Conservation (phyloP, 2,797 vertebrate species). For the Holocentrus rufus region DNA sequence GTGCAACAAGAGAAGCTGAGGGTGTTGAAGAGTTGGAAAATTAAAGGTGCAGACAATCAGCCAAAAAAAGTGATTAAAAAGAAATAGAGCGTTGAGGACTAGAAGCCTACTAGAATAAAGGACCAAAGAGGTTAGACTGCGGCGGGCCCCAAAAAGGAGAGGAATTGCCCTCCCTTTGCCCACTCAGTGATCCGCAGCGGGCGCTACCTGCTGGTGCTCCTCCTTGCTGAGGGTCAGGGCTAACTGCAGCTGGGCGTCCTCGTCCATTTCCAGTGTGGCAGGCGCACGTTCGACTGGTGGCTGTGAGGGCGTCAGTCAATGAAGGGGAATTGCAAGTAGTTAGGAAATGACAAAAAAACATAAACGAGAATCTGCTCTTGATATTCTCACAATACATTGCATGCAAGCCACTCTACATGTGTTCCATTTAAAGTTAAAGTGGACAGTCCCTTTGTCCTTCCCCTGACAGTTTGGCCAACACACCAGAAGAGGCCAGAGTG, state of each 20-base stretch:
- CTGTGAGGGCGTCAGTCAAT: constrained; percentile 49
- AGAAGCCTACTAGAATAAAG: neutral
- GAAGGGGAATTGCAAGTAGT: constrained; percentile 24
- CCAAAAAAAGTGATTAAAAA: neutral
- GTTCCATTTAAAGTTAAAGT: constrained; percentile 39
- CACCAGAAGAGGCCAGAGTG: constrained; percentile 37
- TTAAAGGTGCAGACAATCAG: neutral
- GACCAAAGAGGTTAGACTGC: neutral
- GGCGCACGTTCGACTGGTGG: constrained; percentile 49
- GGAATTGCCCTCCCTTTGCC: neutral
- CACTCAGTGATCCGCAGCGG: neutral
- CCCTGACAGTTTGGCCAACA: constrained; percentile 29
- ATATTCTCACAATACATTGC: constrained; percentile 29
- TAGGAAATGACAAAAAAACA: neutral
- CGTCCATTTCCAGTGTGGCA: constrained; percentile 84
- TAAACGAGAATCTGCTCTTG: constrained; percentile 6
- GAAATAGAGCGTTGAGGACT: neutral
- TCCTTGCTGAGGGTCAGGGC: constrained; percentile 93
- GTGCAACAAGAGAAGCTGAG: neutral
- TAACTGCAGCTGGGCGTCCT: constrained; percentile 93
- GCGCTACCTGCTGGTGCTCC: constrained; percentile 93
- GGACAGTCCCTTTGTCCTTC: constrained; percentile 15
- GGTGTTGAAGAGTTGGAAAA: neutral
- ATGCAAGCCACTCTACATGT: constrained; percentile 51
- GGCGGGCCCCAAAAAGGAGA: neutral